These are phyloP conservation scores for Takifugu flavidus DNA, from an alignment of 2,113 vertebrate genomes.

Conservation along the genomic window DNA sequence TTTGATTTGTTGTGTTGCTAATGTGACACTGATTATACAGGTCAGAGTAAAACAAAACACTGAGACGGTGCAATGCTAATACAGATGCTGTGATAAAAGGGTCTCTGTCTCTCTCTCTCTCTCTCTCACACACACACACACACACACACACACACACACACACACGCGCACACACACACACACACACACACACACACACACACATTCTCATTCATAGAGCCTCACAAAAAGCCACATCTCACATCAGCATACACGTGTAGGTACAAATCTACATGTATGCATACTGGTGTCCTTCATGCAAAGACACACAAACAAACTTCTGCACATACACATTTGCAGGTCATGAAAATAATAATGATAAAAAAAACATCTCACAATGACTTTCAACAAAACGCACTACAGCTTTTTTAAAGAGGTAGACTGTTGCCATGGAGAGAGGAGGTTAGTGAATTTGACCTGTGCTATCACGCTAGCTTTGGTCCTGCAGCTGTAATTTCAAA, in stretches of 20 bases:
- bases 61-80: conserved; percentile 95
- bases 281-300: conserved; percentile 22
- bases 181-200: conserved; percentile 7
- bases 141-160: conserved; percentile 1
- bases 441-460: conserved; percentile 75
- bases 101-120: conserved; percentile 54
- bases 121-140: conserved; percentile 1
- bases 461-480: conserved; percentile 71
- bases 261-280: conserved; percentile 1
- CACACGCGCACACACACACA: conserved; percentile 29
- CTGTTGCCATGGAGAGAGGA: conserved; percentile 74
- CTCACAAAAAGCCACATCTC: neutral
- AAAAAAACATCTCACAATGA: conserved; percentile 74
- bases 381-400: conserved; percentile 70
- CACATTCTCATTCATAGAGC: conserved; percentile 32
- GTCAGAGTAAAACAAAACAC: conserved; percentile 97
- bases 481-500: conserved; percentile 73
- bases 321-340: conserved; percentile 50
- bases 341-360: conserved; percentile 57
- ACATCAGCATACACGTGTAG: conserved; percentile 10
- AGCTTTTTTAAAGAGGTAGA: conserved; percentile 41
- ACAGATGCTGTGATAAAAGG: conserved; percentile 81
- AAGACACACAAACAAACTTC: conserved; percentile 25
- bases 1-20: conserved; percentile 99
- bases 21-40: conserved; percentile 99